Evolutionary conservation across 1,140 invertebrate species (phyloP), one percentile per base, ranked within the genome.

Genomic region (Heliconius nattereri): DNA sequence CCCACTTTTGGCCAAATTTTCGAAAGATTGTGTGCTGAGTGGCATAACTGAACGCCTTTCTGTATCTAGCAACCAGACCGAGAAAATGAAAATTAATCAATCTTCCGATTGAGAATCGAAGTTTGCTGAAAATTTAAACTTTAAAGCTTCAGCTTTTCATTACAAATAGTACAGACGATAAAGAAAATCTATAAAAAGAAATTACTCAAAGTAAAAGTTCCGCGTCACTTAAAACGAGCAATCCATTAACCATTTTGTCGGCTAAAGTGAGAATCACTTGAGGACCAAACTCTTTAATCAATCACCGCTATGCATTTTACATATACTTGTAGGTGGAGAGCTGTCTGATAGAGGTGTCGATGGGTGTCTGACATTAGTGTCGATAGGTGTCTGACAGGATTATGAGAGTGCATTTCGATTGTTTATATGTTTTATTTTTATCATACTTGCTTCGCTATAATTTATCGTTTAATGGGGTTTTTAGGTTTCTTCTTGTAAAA

Each of bases 131-230:
- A 45, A 45, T 45, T 6, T 20, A 52, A 52, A 20, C 19, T 20
- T 52, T 2, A 52, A 20, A 52, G 7, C 19, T 20, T 52, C 19
- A 2, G 23, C n/a, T 23, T 5, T 6, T 29, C 8, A 23, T 66
- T 19, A 66, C 60, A 29, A 66, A 66, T 26, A 29, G 60, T 66
- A 66, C 23, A 66, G 26, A 66, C 23, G 23, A 29, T 20, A 26
- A 16, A 66, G 29, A 66, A 66, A 66, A 29, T 29, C 57, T 9
- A 60, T 23, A 23, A 60, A 60, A 60, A 60, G 7, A 3, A n/a
- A 45, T 54, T n/a, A 60, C n/a, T 60, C 57, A n/a, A 23, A 60
- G 57, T 66, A 66, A 66, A 60, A 60, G 54, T 60, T 60, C n/a
- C 20, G 3, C 54, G n/a, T 66, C 60, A 66, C 26, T 26, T 29